These are phyloP conservation scores for Mactra quadrangularis DNA, from an alignment of 1,140 invertebrate genomes.

Conservation along the genomic window DNA sequence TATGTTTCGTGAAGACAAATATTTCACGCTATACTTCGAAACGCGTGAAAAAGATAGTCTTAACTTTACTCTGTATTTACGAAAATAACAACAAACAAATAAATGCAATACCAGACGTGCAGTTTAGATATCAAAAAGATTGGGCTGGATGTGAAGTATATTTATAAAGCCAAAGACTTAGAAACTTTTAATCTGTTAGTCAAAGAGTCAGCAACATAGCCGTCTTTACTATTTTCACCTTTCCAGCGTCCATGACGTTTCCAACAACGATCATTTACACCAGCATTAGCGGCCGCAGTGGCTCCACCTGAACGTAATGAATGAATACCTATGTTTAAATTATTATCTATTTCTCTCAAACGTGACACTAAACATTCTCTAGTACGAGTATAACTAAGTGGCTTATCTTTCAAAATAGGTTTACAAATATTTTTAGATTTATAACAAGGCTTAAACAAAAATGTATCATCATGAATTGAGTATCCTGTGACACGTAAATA, in stretches of 20 bases:
- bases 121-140: too few species aligned
- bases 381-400: slow-evolving; percentile 31
- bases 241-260: slow-evolving; percentile 54
- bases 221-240: slow-evolving; percentile 9
- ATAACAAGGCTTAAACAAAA: slow-evolving; percentile 38
- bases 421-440: slow-evolving; percentile 22
- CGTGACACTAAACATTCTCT: slow-evolving; percentile 2
- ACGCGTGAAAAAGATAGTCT: too few species aligned
- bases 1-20: too few species aligned
- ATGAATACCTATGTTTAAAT: slow-evolving; percentile 46
- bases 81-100: too few species aligned
- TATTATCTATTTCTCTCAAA: not conserved
- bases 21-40: too few species aligned
- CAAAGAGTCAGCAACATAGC: slow-evolving; percentile 28
- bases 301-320: slow-evolving; percentile 44
- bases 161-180: slow-evolving; percentile 13
- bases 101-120: too few species aligned
- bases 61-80: too few species aligned
- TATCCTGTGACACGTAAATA: slow-evolving; percentile 6
- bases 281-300: slow-evolving; percentile 10
- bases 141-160: too few species aligned
- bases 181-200: slow-evolving; percentile 9
- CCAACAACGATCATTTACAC: slow-evolving; percentile 27
- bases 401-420: slow-evolving; percentile 53
- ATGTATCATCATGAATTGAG: not conserved